Evolutionary conservation across 2,888 invertebrate genomes (phyloP).

Genomic region (Eilema griseolum): DNA sequence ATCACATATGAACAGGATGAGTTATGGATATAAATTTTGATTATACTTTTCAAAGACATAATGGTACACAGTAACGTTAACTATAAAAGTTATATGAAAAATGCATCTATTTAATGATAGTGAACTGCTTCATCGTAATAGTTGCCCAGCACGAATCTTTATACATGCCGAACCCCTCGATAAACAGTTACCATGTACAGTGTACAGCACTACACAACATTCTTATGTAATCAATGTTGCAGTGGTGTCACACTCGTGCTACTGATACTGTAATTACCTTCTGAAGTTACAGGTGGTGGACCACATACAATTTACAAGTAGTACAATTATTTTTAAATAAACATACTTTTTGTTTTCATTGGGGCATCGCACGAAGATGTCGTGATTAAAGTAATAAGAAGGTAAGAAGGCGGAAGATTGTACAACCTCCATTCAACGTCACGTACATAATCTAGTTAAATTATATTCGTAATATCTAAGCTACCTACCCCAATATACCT

Average conservation of each 20-base stretch:
- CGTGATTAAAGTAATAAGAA: neutral
- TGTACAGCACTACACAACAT: neutral
- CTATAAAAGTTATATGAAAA: conserved; percentile 44
- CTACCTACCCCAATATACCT: conserved; percentile 23
- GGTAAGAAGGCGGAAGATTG: neutral
- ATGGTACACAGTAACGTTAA: conserved; percentile 33
- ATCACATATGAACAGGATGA: neutral
- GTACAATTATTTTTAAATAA: too few species aligned
- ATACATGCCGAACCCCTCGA: conserved; percentile 39
- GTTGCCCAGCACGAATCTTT: conserved; percentile 43
- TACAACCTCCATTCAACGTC: conserved; percentile 10
- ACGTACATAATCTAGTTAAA: conserved; percentile 19
- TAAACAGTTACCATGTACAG: conserved; percentile 21
- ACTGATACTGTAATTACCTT: too few species aligned
- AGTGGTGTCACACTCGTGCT: too few species aligned
- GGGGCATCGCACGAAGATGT: neutral
- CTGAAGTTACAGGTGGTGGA: too few species aligned
- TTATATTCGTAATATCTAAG: conserved; percentile 19
- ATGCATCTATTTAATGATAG: conserved; percentile 53
- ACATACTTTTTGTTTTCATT: too few species aligned
- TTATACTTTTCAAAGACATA: neutral
- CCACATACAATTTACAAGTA: too few species aligned
- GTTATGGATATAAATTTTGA: neutral
- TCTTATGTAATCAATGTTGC: neutral
- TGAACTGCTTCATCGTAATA: conserved; percentile 36